Conservation (phyloP, 2,113 vertebrate species). For the Azemiops feae region DNA sequence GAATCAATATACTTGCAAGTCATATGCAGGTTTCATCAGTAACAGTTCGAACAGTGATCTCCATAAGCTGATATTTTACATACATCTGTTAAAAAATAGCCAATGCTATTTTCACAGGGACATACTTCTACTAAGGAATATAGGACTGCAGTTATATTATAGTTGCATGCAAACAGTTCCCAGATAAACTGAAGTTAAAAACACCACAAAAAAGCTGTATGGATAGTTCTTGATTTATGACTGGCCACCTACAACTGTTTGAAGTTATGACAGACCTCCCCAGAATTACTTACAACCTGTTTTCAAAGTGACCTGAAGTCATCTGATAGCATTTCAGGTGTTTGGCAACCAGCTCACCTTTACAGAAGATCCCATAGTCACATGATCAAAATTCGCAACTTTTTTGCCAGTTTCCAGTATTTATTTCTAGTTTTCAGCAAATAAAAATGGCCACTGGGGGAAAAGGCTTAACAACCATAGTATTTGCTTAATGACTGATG, state of each 20-base stretch:
- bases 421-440: not conserved
- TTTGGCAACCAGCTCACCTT: not conserved
- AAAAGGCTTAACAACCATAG: not conserved
- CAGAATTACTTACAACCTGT: not conserved
- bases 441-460: not conserved
- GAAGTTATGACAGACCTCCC: not conserved
- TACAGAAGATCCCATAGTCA: not conserved
- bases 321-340: too few species aligned
- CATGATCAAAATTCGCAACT: not conserved
- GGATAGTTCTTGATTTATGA: not conserved
- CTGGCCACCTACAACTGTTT: not conserved
- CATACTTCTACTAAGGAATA: not conserved
- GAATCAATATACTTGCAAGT: not conserved
- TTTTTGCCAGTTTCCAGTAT: not conserved
- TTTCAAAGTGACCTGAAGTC: not conserved
- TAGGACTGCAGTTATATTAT: not conserved
- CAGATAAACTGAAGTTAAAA: not conserved
- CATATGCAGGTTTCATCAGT: not conserved
- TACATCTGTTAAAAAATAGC: not conserved
- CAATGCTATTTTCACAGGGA: not conserved
- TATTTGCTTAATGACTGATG: too few species aligned
- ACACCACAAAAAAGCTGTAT: not conserved
- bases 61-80: not conserved
- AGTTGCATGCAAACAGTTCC: not conserved
- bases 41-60: not conserved